phyloP scores from a whole-genome alignment of 2,888 invertebrate species.

The Tachina fera region DNA sequence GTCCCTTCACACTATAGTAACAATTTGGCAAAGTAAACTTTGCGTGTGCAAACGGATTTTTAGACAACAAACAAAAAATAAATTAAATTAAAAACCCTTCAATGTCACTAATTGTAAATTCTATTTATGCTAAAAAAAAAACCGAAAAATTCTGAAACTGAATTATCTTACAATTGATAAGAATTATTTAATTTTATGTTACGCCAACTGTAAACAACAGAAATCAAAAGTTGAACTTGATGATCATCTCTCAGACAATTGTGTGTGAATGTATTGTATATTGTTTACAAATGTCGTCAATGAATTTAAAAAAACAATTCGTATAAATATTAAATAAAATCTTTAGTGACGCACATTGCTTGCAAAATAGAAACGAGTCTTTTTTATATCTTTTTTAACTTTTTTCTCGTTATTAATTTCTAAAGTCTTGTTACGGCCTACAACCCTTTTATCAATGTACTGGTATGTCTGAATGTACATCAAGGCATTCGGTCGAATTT shows the following conservation, averaged over 20 bases:
- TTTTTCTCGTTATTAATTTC: too few relatives aligned
- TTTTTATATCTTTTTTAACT: too few relatives aligned
- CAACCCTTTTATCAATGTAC: too few relatives aligned
- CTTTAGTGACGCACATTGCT: slow-evolving; percentile 17
- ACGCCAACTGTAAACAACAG: slow-evolving; percentile 4
- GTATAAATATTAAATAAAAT: background rate
- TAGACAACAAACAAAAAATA: too few relatives aligned
- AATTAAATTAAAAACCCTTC: too few relatives aligned
- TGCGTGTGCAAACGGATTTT: too few relatives aligned
- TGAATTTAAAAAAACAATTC: background rate
- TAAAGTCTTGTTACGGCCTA: too few relatives aligned
- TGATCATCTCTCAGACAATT: slow-evolving; percentile 22
- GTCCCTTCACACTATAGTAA: too few relatives aligned
- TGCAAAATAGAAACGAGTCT: background rate
- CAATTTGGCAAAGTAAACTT: too few relatives aligned
- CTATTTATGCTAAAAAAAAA: background rate
- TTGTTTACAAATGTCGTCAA: background rate
- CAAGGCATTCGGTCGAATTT: too few relatives aligned
- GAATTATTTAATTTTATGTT: background rate
- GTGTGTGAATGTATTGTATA: background rate
- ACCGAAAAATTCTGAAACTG: too few relatives aligned
- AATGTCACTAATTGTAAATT: background rate
- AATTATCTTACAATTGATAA: background rate
- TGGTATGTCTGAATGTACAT: too few relatives aligned
- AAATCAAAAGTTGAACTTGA: slow-evolving; percentile 34